Evolutionary conservation across 2,888 invertebrate genomes (phyloP).

Genomic region (Steinernema scapterisci): DNA sequence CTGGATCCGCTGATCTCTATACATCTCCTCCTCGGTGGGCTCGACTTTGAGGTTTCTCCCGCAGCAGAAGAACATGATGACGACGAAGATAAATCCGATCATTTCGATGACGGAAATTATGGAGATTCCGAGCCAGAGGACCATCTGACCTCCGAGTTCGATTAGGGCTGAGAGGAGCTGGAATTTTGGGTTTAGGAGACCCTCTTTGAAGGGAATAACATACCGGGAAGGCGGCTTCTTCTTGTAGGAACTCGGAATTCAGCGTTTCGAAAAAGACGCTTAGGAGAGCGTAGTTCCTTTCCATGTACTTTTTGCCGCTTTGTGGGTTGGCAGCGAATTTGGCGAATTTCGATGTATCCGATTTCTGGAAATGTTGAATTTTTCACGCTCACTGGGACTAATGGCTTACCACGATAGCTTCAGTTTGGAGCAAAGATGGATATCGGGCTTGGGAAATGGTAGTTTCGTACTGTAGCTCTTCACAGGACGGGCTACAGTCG

Average conservation of each 20-base stretch:
- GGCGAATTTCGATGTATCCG: background rate
- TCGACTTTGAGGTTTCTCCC: constrained; percentile 34
- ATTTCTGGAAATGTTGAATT: too few relatives aligned
- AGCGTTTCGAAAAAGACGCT: constrained; percentile 40
- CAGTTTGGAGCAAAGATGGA: background rate
- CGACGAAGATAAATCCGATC: constrained; percentile 28
- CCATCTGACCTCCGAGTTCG: constrained; percentile 40
- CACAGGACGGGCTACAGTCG: constrained; percentile 33
- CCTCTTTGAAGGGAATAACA: background rate
- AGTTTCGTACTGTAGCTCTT: constrained; percentile 16
- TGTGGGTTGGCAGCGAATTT: background rate
- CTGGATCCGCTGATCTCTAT: constrained; percentile 29
- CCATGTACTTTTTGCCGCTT: constrained; percentile 21
- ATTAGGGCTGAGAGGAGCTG: constrained; percentile 31
- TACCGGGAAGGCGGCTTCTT: constrained; percentile 36
- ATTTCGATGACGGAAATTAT: constrained; percentile 36
- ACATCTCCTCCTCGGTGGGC: constrained; percentile 29
- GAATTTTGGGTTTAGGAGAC: background rate
- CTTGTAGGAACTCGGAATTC: constrained; percentile 30
- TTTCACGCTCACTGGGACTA: too few relatives aligned
- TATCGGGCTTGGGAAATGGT: constrained; percentile 29
- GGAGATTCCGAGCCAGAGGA: constrained; percentile 37
- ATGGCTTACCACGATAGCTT: too few relatives aligned
- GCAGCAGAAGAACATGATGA: constrained; percentile 31
- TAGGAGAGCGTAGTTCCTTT: constrained; percentile 31